A percentile compares a stretch with the other conserved stretches of the same genome.
phyloP scores from a whole-genome alignment of 2,888 invertebrate species.

The Cephus pygmeus region DNA sequence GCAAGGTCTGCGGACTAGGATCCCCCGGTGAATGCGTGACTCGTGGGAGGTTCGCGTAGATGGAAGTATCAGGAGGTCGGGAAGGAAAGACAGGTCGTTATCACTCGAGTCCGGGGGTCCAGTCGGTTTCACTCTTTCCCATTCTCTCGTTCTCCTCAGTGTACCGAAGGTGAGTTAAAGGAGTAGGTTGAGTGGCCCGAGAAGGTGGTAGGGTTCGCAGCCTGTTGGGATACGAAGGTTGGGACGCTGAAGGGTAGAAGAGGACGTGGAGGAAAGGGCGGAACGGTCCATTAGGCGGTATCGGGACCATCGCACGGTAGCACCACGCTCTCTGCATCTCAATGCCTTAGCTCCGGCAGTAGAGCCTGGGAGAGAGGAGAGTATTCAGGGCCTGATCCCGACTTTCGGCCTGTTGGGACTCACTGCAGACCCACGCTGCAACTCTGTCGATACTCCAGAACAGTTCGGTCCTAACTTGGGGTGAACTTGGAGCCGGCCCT shows the following conservation, averaged over 20 bases:
- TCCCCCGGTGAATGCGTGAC: neutral
- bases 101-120: constrained; percentile 22
- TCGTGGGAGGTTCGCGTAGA: constrained; percentile 23
- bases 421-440: neutral
- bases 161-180: constrained; percentile 17
- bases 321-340: constrained; percentile 66
- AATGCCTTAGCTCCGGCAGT: constrained; percentile 49
- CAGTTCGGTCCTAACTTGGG: neutral
- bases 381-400: constrained; percentile 36
- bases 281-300: constrained; percentile 66
- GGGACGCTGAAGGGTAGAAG: constrained; percentile 24
- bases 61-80: constrained; percentile 30
- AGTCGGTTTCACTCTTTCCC: constrained; percentile 13
- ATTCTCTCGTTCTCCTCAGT: neutral
- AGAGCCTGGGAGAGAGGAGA: constrained; percentile 42
- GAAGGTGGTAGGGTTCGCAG: constrained; percentile 20
- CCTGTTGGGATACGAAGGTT: constrained; percentile 23
- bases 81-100: constrained; percentile 28
- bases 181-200: constrained; percentile 14
- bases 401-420: neutral
- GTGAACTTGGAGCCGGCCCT: constrained; percentile 37
- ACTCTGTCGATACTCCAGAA: neutral
- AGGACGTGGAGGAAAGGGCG: constrained; percentile 44
- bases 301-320: constrained; percentile 67
- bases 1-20: neutral